phyloP scores from a whole-genome alignment of 35 echinoderm and acorn worm species.

The Hemicentrotus pulcherrimus region DNA sequence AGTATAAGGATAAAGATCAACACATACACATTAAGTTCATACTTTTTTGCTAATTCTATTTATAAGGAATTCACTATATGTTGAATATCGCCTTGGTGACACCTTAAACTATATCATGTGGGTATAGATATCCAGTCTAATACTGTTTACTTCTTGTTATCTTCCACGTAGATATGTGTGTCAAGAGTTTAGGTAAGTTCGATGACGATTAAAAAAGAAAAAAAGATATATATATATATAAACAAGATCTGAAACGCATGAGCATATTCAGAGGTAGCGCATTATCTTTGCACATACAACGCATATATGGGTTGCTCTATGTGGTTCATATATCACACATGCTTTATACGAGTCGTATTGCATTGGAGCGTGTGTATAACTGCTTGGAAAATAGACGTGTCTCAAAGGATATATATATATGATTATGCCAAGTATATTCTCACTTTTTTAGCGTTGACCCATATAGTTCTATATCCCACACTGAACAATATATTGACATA shows the following conservation, averaged over 20 bases:
- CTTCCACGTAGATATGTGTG: slow-evolving; percentile 18
- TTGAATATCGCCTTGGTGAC: not conserved
- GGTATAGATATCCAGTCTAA: not conserved
- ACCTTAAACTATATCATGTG: not conserved
- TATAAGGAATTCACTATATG: not conserved
- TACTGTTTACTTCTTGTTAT: not conserved
- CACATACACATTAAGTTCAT: too few species aligned
- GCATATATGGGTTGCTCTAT: not conserved
- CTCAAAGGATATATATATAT: not conserved
- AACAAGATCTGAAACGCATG: not conserved
- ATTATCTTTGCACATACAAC: not conserved
- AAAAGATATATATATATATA: not conserved
- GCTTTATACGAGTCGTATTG: not conserved
- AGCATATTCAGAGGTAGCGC: not conserved
- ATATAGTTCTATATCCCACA: not conserved
- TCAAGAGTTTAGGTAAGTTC: slow-evolving; percentile 30
- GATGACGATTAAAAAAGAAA: not conserved
- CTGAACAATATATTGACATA: not conserved
- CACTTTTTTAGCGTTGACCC: not conserved
- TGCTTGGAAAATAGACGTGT: not conserved
- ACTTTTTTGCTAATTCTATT: too few species aligned
- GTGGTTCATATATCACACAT: not conserved
- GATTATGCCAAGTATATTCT: not conserved
- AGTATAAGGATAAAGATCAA: too few species aligned
- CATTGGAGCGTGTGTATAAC: not conserved